Percentiles rank a stretch among this genome's conserved stretches.
Conservation (phyloP, 2,113 vertebrate genomes). For the Ophthalmolycus amberensis region DNA sequence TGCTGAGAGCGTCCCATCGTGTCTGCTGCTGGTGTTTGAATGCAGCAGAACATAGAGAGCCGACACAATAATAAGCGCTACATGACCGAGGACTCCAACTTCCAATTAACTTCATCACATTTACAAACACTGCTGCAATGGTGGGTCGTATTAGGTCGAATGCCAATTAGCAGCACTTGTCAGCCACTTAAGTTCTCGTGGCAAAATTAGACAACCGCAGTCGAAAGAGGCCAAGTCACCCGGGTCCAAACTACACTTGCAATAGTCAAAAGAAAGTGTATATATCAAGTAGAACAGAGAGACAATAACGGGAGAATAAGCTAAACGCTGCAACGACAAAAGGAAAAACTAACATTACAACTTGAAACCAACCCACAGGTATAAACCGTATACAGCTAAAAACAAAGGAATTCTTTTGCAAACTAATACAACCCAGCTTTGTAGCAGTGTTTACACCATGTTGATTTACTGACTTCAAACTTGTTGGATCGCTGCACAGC, state of each 20-base stretch:
- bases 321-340: slow-evolving; percentile 9
- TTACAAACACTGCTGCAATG: slow-evolving; percentile 37
- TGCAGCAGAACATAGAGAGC: neutral
- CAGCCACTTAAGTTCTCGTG: neutral
- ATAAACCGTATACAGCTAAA: neutral
- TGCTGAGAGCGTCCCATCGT: neutral
- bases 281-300: neutral
- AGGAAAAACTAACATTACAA: neutral
- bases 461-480: slow-evolving; percentile 15
- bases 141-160: slow-evolving; percentile 2
- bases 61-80: neutral
- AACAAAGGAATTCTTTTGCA: neutral
- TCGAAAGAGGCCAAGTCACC: slow-evolving; percentile 1
- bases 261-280: neutral
- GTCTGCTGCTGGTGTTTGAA: neutral
- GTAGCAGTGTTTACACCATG: slow-evolving; percentile 13
- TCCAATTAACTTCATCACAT: neutral
- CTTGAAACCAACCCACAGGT: neutral
- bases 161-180: slow-evolving; percentile 30
- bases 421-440: neutral
- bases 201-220: neutral
- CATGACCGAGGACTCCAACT: neutral
- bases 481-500: neutral
- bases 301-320: neutral
- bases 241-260: slow-evolving; percentile 1